Evolutionary conservation across 1,140 invertebrate species (phyloP).

Genomic region (Pollicipes pollicipes): DNA sequence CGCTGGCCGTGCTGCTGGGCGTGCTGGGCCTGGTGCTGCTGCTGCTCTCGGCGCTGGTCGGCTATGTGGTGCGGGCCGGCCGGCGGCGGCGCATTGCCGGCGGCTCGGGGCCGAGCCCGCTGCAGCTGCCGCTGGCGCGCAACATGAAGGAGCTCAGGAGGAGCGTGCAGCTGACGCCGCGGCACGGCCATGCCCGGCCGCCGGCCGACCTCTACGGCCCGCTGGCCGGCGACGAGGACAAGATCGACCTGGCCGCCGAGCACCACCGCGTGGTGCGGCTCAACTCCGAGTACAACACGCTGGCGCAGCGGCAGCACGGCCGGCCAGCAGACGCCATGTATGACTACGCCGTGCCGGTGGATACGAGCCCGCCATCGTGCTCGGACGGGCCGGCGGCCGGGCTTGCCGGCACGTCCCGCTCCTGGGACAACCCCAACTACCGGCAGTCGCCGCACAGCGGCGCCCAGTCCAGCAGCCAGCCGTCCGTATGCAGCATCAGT

Average conservation of each 20-base stretch:
- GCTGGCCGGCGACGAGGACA: neutral
- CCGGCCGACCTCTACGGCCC: too few relatives aligned
- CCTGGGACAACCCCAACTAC: conserved; percentile 5
- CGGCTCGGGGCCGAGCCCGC: too few relatives aligned
- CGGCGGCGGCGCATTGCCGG: neutral
- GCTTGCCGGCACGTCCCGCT: conserved; percentile 24
- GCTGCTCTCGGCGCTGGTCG: neutral
- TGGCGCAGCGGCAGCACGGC: neutral
- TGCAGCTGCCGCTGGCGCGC: neutral
- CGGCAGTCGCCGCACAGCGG: neutral
- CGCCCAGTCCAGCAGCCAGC: neutral
- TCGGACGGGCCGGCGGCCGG: conserved; percentile 20
- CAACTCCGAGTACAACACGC: neutral
- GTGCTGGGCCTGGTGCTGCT: neutral
- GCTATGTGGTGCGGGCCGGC: neutral
- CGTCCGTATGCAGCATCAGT: conserved; percentile 24
- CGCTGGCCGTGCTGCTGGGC: neutral
- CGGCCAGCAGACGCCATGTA: neutral
- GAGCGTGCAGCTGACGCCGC: neutral
- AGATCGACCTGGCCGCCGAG: neutral
- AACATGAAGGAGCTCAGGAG: neutral
- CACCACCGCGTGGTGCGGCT: neutral
- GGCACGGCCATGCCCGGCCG: neutral
- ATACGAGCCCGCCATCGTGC: conserved; percentile 12
- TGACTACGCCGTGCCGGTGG: conserved; percentile 17